phyloP scores from a whole-genome alignment of 1,140 invertebrate species.

The Latrodectus geometricus region DNA sequence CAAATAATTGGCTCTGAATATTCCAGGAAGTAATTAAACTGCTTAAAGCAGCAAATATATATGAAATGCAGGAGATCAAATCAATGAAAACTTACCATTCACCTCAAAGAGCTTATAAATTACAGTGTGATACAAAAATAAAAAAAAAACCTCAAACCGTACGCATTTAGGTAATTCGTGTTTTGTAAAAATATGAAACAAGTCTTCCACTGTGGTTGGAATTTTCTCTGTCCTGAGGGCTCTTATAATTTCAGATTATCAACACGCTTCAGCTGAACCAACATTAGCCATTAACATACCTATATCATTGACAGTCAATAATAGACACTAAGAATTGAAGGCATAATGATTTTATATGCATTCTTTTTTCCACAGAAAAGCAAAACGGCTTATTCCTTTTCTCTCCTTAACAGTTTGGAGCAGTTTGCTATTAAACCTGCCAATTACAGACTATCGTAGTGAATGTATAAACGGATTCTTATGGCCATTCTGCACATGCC shows the following conservation, averaged over 20 bases:
- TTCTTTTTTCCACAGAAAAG: constrained; percentile 32
- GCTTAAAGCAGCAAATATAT: too few relatives aligned
- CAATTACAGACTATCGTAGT: constrained; percentile 56
- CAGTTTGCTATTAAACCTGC: constrained; percentile 55
- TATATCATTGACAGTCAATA: constrained; percentile 29
- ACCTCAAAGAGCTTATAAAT: neutral
- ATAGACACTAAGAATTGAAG: constrained; percentile 25
- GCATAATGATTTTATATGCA: constrained; percentile 53
- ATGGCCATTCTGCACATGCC: constrained; percentile 49
- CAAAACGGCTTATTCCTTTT: constrained; percentile 4
- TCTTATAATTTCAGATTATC: neutral
- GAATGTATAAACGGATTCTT: constrained; percentile 55
- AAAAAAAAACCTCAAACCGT: neutral
- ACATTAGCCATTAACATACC: constrained; percentile 36
- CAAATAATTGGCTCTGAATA: too few relatives aligned
- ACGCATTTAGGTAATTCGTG: neutral
- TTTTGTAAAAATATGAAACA: neutral
- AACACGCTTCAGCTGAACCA: constrained; percentile 6
- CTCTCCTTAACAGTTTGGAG: constrained; percentile 20
- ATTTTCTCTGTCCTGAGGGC: constrained; percentile 37
- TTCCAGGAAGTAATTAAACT: too few relatives aligned
- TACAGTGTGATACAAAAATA: neutral
- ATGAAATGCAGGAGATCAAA: too few relatives aligned
- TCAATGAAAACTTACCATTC: too few relatives aligned
- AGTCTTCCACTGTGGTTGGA: neutral